Evolutionary conservation across 2,113 vertebrate genomes (phyloP), one percentile per base, ranked within the genome.

Genomic region (Rafetus swinhoei): DNA sequence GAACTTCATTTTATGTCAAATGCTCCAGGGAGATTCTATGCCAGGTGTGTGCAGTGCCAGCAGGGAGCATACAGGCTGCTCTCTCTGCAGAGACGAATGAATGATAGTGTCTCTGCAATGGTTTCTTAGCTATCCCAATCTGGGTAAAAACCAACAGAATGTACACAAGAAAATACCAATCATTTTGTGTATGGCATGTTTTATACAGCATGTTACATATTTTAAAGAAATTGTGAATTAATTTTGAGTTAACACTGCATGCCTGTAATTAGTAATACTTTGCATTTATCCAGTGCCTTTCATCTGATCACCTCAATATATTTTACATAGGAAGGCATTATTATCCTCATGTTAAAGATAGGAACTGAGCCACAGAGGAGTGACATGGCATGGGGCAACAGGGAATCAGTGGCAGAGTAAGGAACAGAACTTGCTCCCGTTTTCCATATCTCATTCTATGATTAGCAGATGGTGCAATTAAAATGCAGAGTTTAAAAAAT

Each of bases 1-100:
- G 52, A 93, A 59, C 74, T 80, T 84, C 59, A 55, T 35, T 19
- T 2, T 53, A 10, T 81, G 62, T 14, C 77, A 11, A 85, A 62
- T 25, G 84, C 74, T 94, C 88, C 2, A 32, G 21, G 90, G 11
- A 3, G 25, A 59, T 4, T 22, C 45, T 7, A 85, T 84, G 77
- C 94, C 81, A 50, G 60, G 95, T 94, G 89, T 89, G 87, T 59
- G 11, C 15, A 79, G 82, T 86, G 92, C 62, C 92, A 81, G 79
- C 76, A 39, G 62, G 90, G 89, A 76, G 32, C 83, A 60, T 22
- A 72, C 35, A 86, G 57, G 56, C 81, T 79, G 82, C 79, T 56
- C 11, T 90, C 82, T 88, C 62, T 74, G 54, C 50, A 81, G 91
- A 95, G 91, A 98, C 95, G 93, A 32, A 39, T 82, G 95, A 89